Evolutionary conservation across 2,797 vertebrate genomes (phyloP), one percentile per base, ranked within the genome.

Genomic region (Heterohyrax brucei): DNA sequence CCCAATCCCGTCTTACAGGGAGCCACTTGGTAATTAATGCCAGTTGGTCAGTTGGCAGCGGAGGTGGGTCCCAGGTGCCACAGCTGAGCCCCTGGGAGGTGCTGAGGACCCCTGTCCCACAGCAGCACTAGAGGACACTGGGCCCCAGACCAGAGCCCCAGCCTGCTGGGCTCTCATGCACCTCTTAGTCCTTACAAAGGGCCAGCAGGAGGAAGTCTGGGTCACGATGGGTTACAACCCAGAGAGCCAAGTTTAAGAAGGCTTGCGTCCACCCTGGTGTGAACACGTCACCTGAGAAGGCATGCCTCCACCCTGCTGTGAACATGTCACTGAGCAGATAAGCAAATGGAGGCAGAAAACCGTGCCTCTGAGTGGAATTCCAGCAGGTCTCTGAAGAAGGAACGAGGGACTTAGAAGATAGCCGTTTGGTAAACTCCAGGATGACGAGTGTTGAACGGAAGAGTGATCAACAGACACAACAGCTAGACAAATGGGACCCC

Each of bases 401-500:
- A 19, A 44, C 10, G 12, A 30, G 1, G 19, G 66, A 72, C 18
- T 18, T 9, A 28, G 87, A 39, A 50, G 19, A 28, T 62, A 72
- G 0, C 7, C 44, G 7, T 56, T 26, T 5, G 78, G 14, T 59
- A 30, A 30, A 19, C 39, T 14, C 26, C 44, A 48, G 10, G 0
- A 13, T 44, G 19, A 22, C 26, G 4, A 44, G 4, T 24, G 19
- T 39, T 30, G 10, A 1, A 33, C 53, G 62, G 50, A 10, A 28
- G 46, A 59, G 7, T 3, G 19, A 7, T 21, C 28, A 1, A 13
- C 8, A 19, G 75, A n/a, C 7, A 19, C 44, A 24, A 19, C 59
- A 33, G 0, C 6, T 2, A 3, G n/a, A 7, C 66, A 6, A 14
- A 9, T 10, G 1, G n/a, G 46, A 14, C 18, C 2, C 5, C 5